These are phyloP conservation scores for Conus betulinus DNA, from an alignment of 1,140 invertebrate genomes.

Conservation along the genomic window DNA sequence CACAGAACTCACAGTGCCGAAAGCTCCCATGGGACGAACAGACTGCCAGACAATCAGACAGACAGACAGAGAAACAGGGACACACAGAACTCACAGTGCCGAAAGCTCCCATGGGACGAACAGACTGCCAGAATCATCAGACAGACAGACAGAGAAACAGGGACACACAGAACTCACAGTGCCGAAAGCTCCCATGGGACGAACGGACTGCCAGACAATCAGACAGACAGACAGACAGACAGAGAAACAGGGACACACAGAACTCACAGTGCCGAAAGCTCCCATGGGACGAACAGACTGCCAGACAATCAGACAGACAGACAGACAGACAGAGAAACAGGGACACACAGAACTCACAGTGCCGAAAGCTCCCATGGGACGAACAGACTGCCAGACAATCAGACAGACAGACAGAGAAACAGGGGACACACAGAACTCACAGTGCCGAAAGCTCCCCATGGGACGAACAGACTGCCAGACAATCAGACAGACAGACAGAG, in stretches of 20 bases:
- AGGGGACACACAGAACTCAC: constrained; percentile 53
- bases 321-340: not conserved
- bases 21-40: constrained; percentile 65
- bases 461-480: no score
- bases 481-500: not conserved
- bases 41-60: not conserved
- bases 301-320: no score
- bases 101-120: constrained; percentile 69
- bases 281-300: constrained; percentile 48
- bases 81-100: constrained; percentile 65
- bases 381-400: no score
- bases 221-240: not conserved
- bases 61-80: not conserved
- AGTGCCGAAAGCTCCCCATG: constrained; percentile 74
- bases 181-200: constrained; percentile 73
- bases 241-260: not conserved
- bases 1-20: constrained; percentile 69
- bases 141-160: not conserved
- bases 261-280: constrained; percentile 73
- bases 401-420: not conserved
- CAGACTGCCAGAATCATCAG: no score
- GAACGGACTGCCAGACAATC: no score
- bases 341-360: constrained; percentile 58
- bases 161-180: constrained; percentile 58
- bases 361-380: constrained; percentile 73